Evolutionary conservation across 2,888 invertebrate species (phyloP).

Genomic region (Pollenia amentaria): DNA sequence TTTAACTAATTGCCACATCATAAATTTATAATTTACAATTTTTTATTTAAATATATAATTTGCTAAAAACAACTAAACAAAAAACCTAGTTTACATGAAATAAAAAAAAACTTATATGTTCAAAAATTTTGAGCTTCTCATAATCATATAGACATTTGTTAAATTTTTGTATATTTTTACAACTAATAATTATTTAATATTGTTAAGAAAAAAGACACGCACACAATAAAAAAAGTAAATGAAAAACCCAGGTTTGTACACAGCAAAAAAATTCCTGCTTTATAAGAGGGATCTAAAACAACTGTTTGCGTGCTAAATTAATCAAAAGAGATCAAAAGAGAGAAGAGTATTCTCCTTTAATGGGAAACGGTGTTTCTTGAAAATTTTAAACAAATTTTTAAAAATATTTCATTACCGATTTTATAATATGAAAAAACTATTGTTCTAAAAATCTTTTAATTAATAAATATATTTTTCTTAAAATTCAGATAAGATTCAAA

Average conservation of each 20-base stretch:
- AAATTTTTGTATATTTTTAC: constrained; percentile 9
- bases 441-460: too few relatives aligned
- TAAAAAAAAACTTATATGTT: constrained; percentile 1
- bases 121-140: constrained; percentile 8
- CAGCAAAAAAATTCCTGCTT: too few relatives aligned
- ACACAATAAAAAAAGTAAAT: background rate
- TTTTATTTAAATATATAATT: background rate
- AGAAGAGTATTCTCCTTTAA: too few relatives aligned
- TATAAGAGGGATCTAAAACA: too few relatives aligned
- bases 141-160: constrained; percentile 23
- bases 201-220: background rate
- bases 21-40: constrained; percentile 26
- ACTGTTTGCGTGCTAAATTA: too few relatives aligned
- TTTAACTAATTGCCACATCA: constrained; percentile 1
- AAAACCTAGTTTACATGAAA: constrained; percentile 57
- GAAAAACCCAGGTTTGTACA: background rate
- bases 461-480: too few relatives aligned
- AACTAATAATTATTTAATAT: constrained; percentile 41
- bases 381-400: too few relatives aligned
- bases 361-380: too few relatives aligned
- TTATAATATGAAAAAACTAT: too few relatives aligned
- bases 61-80: constrained; percentile 1
- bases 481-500: too few relatives aligned
- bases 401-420: too few relatives aligned
- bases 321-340: too few relatives aligned